These are phyloP conservation scores for Harlomillsia oculata DNA, from an alignment of 1,140 invertebrate species.

Conservation along the genomic window DNA sequence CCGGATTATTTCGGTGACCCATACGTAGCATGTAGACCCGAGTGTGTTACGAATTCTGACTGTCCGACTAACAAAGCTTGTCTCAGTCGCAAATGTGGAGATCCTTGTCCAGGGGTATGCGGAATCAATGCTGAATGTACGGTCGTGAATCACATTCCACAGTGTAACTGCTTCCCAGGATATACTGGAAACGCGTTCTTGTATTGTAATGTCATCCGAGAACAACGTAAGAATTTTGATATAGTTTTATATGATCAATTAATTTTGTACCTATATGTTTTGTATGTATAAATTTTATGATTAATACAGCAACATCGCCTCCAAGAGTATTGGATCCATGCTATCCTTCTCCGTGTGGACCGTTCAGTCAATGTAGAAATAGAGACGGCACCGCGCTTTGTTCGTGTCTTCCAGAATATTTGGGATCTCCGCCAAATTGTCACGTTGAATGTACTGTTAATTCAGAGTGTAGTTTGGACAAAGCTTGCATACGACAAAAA, in stretches of 20 bases:
- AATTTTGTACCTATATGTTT: not conserved
- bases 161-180: constrained; percentile 58
- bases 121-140: constrained; percentile 40
- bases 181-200: constrained; percentile 63
- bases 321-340: constrained; percentile 38
- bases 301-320: constrained; percentile 10
- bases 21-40: constrained; percentile 35
- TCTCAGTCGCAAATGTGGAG: constrained; percentile 38
- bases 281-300: not conserved
- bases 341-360: constrained; percentile 41
- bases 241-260: not conserved
- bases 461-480: constrained; percentile 39
- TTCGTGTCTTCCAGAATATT: constrained; percentile 39
- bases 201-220: constrained; percentile 46
- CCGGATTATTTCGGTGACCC: constrained; percentile 20
- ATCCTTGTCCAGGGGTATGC: constrained; percentile 42
- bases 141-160: constrained; percentile 62
- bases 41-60: constrained; percentile 52
- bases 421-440: constrained; percentile 38
- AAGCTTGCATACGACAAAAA: constrained; percentile 60
- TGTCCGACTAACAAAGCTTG: constrained; percentile 58
- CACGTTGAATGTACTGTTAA: constrained; percentile 46
- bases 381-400: constrained; percentile 41
- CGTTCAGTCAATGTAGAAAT: constrained; percentile 59
- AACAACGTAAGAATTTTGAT: constrained; percentile 37